Base-by-base conservation (phyloP, 2,113 vertebrate species). In the Gymnarchus niloticus region DNA sequence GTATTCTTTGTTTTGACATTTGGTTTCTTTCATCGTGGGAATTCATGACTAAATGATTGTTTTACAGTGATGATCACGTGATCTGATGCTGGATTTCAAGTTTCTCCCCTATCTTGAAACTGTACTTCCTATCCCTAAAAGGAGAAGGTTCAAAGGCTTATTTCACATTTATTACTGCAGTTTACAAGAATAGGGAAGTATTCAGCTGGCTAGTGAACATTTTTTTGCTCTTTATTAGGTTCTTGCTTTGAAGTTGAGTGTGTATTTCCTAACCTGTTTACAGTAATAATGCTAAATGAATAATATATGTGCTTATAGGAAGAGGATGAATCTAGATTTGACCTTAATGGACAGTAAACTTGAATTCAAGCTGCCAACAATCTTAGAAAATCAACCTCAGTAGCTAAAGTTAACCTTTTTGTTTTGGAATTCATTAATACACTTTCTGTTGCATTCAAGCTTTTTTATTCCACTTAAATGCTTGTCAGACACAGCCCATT, bases 131-230 rank as follows among this genome's bases (percentile, higher is more conserved):
- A 23, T 78, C 44, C 46, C 2, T 33, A 14, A 48, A 81, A 78
- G 44, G 28, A 52, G 14, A 82, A 82, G 80, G 9, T 14, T 28
- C 14, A 51, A 56, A 14, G 46, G 51, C 49, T 54, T 6, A 2
- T 41, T 10, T 6, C 7, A 56, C 49, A 9, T 56, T 19, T 56
- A 25, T 52, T 54, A 33, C 10, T 28, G 10, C 41, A 46, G 23
- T 78, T 48, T n/a, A 78, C 76, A 78, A 78, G 17, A 81, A 81
- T 6, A 51, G 49, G 49, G 78, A 81, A 81, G 78, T 54, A 48
- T 78, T 78, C 21, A 78, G 10, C 44, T 37, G 0, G 23, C 37
- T 48, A 46, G 46, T 61, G 6, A n/a, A 6, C 41, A 48, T 78
- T 48, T 48, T 77, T 23, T 5, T 19, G 19, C 23, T 59, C 19